Evolutionary conservation across 1,140 invertebrate genomes (phyloP), one percentile per base, ranked within the genome.

Genomic region (Andricus grossulariae): DNA sequence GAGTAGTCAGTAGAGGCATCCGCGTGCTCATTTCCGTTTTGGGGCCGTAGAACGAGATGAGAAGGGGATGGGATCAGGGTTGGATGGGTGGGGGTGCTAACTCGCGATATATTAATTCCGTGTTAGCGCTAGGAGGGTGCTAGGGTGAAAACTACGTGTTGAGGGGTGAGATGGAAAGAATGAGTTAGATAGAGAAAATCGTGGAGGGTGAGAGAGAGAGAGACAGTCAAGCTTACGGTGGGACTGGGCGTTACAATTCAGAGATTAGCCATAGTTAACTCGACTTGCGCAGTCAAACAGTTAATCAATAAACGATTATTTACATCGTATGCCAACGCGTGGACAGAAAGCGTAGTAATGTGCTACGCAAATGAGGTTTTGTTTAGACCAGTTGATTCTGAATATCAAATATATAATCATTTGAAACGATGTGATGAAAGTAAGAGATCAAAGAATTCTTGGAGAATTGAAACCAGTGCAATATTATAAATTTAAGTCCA

Each of bases 71-170:
- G 71, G 80, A 76, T 74, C 79, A 75, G 51, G 70, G 71, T 50
- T 54, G 25, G 57, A 78, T 60, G 78, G 75, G 73, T 52, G 52
- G 74, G 85, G 83, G 85, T 83, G 90, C 88, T 91, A 91, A 91
- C 90, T 91, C 90, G 90, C 90, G 90, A 91, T 89, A 91, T 91
- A 91, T 91, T 91, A 91, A 91, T 91, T 91, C 89, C 88, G 90
- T 90, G 90, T 91, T 91, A 91, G 89, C 89, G 88, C 87, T 87
- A 84, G 85, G 86, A 89, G 89, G 89, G 88, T 90, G 86, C 86
- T 82, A 84, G 86, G 81, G 86, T 83, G 88, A 90, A 90, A 90
- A 89, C 86, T 89, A 89, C 89, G 89, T 88, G 84, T 83, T 83
- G 84, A 87, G 84, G 87, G 87, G 82, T 49, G 82, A 81, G 78